A percentile compares a stretch with the other conserved stretches of the same genome.
Evolutionary conservation across 1,140 invertebrate species (phyloP).

Genomic region (Brachionus manjavacas): DNA sequence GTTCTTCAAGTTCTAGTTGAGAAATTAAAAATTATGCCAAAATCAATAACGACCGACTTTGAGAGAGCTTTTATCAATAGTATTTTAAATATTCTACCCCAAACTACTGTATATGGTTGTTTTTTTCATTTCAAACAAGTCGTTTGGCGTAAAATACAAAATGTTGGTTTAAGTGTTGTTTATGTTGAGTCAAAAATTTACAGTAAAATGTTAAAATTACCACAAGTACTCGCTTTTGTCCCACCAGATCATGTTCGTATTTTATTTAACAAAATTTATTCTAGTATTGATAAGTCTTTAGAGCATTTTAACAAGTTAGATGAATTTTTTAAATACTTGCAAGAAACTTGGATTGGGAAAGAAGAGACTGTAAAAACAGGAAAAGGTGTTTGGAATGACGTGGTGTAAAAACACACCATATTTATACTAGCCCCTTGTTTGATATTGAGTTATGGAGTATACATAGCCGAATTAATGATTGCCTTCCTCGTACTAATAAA

Average conservation of each 20-base stretch:
- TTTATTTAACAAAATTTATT: not conserved
- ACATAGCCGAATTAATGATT: not conserved
- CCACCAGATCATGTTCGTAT: not conserved
- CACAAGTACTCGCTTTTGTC: not conserved
- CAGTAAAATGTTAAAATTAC: not conserved
- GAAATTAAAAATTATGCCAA: not conserved
- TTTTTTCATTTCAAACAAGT: not conserved
- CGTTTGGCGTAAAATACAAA: conserved; percentile 5
- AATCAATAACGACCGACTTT: not conserved
- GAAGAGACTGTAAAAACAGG: not conserved
- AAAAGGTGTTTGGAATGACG: too few relatives aligned
- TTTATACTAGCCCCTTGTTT: not conserved
- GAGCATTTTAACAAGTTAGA: not conserved
- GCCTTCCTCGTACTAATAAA: not conserved
- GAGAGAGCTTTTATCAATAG: not conserved
- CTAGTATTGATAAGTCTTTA: not conserved
- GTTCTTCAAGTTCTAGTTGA: not conserved
- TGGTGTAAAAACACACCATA: not conserved
- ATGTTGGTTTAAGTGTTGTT: not conserved
- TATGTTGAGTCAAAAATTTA: not conserved
- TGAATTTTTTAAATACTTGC: not conserved
- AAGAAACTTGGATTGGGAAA: conserved; percentile 13
- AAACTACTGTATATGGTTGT: not conserved
- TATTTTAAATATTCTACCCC: not conserved
- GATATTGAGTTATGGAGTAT: not conserved